Evolutionary conservation across 2,113 vertebrate species (phyloP).

Genomic region (Heterochromis multidens): DNA sequence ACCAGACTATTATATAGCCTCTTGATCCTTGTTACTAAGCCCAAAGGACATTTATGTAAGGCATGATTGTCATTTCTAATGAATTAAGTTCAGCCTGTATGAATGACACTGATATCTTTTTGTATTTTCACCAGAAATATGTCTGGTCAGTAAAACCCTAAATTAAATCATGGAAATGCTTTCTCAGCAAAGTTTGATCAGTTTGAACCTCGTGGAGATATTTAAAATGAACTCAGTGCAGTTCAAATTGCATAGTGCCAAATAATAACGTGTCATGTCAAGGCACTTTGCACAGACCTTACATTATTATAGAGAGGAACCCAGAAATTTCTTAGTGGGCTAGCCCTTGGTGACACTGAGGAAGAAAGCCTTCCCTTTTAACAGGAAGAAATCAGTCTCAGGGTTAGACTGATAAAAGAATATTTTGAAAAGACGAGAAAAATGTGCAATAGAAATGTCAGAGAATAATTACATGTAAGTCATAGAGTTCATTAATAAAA

Average conservation of each 20-base stretch:
- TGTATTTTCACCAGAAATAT: not conserved
- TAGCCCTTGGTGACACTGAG: too few relatives aligned
- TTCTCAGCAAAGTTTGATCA: not conserved
- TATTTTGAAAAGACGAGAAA: not conserved
- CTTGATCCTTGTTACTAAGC: constrained; percentile 2
- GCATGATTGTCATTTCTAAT: not conserved
- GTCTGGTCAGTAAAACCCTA: not conserved
- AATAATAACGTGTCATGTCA: rapidly evolving
- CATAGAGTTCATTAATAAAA: not conserved
- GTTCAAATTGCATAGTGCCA: not conserved
- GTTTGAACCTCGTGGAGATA: not conserved
- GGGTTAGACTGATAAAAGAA: not conserved
- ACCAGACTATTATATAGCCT: constrained; percentile 22
- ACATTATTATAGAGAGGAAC: not conserved
- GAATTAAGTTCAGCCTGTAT: not conserved
- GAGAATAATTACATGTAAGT: not conserved
- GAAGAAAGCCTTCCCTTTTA: not conserved
- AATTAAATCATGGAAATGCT: not conserved
- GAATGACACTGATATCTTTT: not conserved
- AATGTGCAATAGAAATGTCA: not conserved
- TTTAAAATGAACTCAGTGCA: not conserved
- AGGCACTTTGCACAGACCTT: not conserved
- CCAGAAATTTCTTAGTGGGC: not conserved
- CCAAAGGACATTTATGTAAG: not conserved
- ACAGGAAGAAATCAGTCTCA: not conserved